Evolutionary conservation across 2,113 vertebrate genomes (phyloP).

Genomic region (Protobothrops mucrosquamatus): DNA sequence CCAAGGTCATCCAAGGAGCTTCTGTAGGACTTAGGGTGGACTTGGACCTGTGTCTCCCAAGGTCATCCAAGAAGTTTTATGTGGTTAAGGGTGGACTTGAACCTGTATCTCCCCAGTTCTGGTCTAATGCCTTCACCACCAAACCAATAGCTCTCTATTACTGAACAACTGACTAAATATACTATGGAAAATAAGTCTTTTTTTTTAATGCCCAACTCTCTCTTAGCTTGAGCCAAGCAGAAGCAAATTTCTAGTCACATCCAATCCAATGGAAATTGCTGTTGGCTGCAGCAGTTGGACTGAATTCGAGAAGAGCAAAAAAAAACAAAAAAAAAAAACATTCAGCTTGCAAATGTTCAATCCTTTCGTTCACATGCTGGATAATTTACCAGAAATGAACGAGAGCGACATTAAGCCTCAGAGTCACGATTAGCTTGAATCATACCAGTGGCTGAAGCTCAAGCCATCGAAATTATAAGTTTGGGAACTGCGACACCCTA

Average conservation of each 20-base stretch:
- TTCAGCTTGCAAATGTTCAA: constrained; percentile 30
- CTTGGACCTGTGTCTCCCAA: background rate
- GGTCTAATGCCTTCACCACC: background rate
- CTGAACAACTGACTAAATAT: constrained; percentile 3
- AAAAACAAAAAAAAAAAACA: background rate
- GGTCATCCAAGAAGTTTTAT: background rate
- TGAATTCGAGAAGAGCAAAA: constrained; percentile 28
- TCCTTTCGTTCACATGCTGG: background rate
- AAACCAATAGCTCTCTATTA: constrained; percentile 2
- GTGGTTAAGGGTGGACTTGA: background rate
- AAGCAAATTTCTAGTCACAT: background rate
- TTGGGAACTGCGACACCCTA: background rate
- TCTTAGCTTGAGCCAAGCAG: background rate
- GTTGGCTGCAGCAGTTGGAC: background rate
- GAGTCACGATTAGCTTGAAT: constrained; percentile 10
- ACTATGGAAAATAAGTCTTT: constrained; percentile 9
- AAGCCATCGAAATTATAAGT: background rate
- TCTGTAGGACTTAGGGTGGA: too few species aligned
- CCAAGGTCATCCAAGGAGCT: too few species aligned
- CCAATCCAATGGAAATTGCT: background rate
- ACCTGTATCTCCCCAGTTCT: background rate
- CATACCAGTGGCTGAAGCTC: constrained; percentile 2
- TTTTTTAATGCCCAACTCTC: background rate
- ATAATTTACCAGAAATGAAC: background rate
- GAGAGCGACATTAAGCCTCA: background rate